A percentile compares a stretch with the other conserved stretches of the same genome.
Evolutionary conservation across 2,888 invertebrate genomes (phyloP).

Genomic region (Drosophila monieri): DNA sequence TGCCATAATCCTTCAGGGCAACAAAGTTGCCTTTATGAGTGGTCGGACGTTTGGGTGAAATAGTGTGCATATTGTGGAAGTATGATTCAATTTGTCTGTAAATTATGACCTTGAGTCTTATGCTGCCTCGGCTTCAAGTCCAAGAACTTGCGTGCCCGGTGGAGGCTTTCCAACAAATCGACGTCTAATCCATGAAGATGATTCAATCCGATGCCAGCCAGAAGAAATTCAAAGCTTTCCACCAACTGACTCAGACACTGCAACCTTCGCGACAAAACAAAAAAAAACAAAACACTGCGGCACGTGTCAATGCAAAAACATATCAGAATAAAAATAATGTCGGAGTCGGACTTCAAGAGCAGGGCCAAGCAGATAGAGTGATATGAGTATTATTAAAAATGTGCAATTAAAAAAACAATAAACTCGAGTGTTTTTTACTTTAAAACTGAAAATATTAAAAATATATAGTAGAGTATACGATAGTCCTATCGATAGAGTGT

Average conservation of each 20-base stretch:
- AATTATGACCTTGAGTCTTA: slow-evolving; percentile 23
- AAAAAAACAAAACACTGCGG: too few relatives aligned
- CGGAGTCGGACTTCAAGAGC: slow-evolving; percentile 29
- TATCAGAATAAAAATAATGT: slow-evolving; percentile 18
- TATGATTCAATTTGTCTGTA: not conserved
- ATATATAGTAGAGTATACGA: not conserved
- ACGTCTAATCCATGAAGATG: slow-evolving; percentile 27
- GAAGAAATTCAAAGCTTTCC: slow-evolving; percentile 57
- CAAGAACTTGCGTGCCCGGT: slow-evolving; percentile 45
- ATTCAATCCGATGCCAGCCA: slow-evolving; percentile 12
- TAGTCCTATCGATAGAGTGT: not conserved
- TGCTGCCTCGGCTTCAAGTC: slow-evolving; percentile 18
- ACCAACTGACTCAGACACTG: slow-evolving; percentile 51
- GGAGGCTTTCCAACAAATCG: slow-evolving; percentile 15
- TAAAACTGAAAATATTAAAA: not conserved
- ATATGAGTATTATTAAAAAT: not conserved
- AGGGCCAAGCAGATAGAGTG: slow-evolving; percentile 9
- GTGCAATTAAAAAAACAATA: not conserved
- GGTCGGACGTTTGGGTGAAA: not conserved
- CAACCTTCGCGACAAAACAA: slow-evolving; percentile 6
- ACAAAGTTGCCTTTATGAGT: not conserved
- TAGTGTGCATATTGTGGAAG: not conserved
- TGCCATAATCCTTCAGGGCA: not conserved
- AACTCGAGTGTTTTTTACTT: too few relatives aligned
- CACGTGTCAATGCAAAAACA: slow-evolving; percentile 37